Conservation (phyloP, 2,888 invertebrate genomes). For the Aspidiotus rigidus region DNA sequence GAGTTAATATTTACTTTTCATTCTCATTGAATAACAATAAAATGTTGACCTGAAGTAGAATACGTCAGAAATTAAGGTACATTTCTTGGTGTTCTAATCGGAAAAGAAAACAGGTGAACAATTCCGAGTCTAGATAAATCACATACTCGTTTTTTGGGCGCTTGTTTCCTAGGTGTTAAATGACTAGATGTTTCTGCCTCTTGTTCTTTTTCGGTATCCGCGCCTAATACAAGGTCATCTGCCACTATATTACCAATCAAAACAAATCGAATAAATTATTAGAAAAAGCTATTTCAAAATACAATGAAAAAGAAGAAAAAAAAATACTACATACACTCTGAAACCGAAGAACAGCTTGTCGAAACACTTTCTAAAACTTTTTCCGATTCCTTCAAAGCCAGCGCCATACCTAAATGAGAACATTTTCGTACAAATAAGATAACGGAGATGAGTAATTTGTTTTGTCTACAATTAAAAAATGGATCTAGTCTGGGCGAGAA, state of each 20-base stretch:
- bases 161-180: slow-evolving; percentile 20
- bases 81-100: background rate
- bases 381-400: slow-evolving; percentile 58
- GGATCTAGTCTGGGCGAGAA: too few species aligned
- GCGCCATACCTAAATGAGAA: slow-evolving; percentile 60
- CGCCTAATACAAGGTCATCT: slow-evolving; percentile 21
- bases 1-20: background rate
- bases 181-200: slow-evolving; percentile 13
- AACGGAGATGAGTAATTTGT: too few species aligned
- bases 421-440: slow-evolving; percentile 22
- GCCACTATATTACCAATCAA: slow-evolving; percentile 7
- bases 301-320: background rate
- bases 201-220: slow-evolving; percentile 11
- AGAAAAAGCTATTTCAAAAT: background rate
- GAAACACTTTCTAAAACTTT: slow-evolving; percentile 38
- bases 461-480: too few species aligned
- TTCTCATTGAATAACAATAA: background rate
- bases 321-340: slow-evolving; percentile 10
- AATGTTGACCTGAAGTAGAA: background rate
- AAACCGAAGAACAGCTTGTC: slow-evolving; percentile 27
- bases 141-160: slow-evolving; percentile 14
- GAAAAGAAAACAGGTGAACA: background rate
- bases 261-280: background rate
- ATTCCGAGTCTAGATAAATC: background rate
- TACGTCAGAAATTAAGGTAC: background rate